Base-by-base conservation (phyloP, 2,888 invertebrate genomes). In the Zaprionus bogoriensis region DNA sequence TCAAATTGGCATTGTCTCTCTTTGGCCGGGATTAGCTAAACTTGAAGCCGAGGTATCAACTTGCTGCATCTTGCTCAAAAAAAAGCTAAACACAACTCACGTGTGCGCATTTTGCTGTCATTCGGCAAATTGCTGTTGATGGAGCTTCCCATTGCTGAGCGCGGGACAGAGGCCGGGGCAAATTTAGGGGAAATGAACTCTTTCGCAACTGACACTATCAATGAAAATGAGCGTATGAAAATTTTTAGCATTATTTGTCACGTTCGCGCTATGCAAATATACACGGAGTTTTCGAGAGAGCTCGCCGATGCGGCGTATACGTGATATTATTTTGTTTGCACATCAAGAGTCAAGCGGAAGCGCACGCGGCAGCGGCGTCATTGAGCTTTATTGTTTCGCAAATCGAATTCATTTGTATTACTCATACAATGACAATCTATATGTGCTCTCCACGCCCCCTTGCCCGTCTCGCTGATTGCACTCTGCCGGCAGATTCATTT, bases 401-500 rank as follows among this genome's bases (percentile, higher is more conserved):
- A 80, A 80, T 80, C 84, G 84, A 80, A 80, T 83, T 80, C 84
- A 87, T 84, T 80, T 80, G 84, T 86, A 74, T 77, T 80, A 80
- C 68, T 61, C 57, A 45, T 55, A 57, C 59, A 50, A 42, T 30
- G 50, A 22, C 51, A 48, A 46, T 23, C 28, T 20, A 53, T 4
- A 38, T 58, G 41, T 10, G 22, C 22, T 44, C 41, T 17, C 42
- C 10, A 17, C 7, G n/a, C n/a, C n/a, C 6, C 27, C 48, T 52
- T 30, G 47, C 3, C 20, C 22, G 14, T 38, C 12, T 46, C 25
- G n/a, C 20, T 54, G 9, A 22, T 23, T 42, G 32, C 7, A 23
- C 20, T 28, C 22, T n/a, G 27, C 28, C 36, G 46, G 19, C 19
- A 52, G 52, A 50, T 59, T 60, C 51, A 85, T 72, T 75, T 82